phyloP scores from a whole-genome alignment of 2,888 invertebrate genomes.

The Drosophila meridionalis region DNA sequence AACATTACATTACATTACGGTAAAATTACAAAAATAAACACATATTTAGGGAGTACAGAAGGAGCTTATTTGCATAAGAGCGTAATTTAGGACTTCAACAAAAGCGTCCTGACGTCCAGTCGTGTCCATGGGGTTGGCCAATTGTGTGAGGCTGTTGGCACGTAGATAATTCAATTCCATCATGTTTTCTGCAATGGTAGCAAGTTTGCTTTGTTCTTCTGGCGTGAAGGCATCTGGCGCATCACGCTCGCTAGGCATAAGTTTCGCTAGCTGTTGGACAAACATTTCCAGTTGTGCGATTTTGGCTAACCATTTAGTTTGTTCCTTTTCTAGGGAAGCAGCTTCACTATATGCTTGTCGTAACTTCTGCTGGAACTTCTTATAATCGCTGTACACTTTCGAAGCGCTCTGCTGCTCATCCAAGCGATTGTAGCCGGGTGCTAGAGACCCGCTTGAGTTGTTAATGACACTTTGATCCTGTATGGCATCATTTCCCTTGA shows the following conservation, averaged over 20 bases:
- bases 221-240: constrained; percentile 64
- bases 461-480: constrained; percentile 30
- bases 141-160: constrained; percentile 51
- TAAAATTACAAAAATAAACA: constrained; percentile 38
- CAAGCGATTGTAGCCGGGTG: constrained; percentile 31
- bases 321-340: constrained; percentile 35
- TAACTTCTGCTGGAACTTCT: constrained; percentile 74
- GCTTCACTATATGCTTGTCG: constrained; percentile 54
- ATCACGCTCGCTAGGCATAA: constrained; percentile 59
- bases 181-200: constrained; percentile 68
- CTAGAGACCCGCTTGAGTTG: constrained; percentile 33
- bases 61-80: constrained; percentile 73
- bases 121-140: constrained; percentile 34
- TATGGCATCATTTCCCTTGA: constrained; percentile 45
- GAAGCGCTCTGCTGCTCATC: constrained; percentile 62
- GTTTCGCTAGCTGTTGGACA: constrained; percentile 76
- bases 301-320: constrained; percentile 60
- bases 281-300: constrained; percentile 71
- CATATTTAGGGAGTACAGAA: constrained; percentile 47
- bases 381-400: constrained; percentile 69
- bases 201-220: constrained; percentile 62
- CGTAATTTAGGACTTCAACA: constrained; percentile 75
- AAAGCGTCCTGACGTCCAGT: constrained; percentile 66
- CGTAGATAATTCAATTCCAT: constrained; percentile 75
- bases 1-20: constrained; percentile 74